Evolutionary conservation across 1,140 invertebrate species (phyloP), one percentile per base, ranked within the genome.

Genomic region (Adoxophyes honmai): DNA sequence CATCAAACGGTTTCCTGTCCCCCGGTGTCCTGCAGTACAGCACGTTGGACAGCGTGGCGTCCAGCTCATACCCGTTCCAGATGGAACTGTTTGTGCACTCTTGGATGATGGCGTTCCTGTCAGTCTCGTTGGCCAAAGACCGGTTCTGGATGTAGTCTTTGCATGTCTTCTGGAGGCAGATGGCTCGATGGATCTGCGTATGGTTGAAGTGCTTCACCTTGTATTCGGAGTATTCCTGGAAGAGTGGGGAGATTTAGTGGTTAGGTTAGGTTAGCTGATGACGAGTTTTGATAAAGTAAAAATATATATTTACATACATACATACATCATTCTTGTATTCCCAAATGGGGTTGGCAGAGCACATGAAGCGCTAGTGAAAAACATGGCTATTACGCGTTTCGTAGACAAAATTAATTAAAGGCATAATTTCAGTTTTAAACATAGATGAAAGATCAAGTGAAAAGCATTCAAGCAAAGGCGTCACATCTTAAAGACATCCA

Each of bases 191-290:
- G 11, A 91, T 62, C 60, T 78, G 81, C 68, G 91, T 90, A 65
- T 91, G 90, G 9, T 90, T 86, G 60, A 76, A 91, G 44, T 90
- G 81, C 64, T 90, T 90, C n/a, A 81, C 73, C 1, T 57, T 74
- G 60, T 90, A 60, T 6, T 60, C 64, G 8, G 88, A 89, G 18
- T 89, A 83, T 52, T 67, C 73, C 88, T 89, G 64, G 52, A 73
- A 48, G 21, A 13, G 0, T n/a, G n/a, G 11, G 4, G 15, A 10
- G n/a, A 11, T 1, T 10, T 37, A 37, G n/a, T 11, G 36, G 9
- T 36, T 9, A 36, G 9, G 1, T 36, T 9, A 52, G 38, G 18
- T 28, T 5, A 15, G 34, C 4, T 4, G 33, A 34, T 9, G 9
- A 5, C 33, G 33, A 5, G 33, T 34, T 34, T 5, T 34, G 4